These are phyloP conservation scores for Cyclina sinensis DNA, from an alignment of 1,140 invertebrate species.

Conservation along the genomic window DNA sequence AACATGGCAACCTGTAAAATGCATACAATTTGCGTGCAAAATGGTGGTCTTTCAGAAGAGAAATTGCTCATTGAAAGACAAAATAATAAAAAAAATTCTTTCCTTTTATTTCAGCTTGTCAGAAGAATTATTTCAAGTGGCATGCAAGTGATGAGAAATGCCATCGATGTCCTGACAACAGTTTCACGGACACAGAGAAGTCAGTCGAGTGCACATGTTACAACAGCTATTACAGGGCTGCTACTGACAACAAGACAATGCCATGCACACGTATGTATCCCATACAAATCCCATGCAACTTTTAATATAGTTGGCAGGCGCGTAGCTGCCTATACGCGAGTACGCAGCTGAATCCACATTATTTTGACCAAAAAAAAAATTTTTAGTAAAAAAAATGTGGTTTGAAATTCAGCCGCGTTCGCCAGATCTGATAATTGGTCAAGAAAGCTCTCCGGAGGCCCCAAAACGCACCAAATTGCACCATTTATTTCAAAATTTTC, in stretches of 20 bases:
- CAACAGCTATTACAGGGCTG: constrained; percentile 93
- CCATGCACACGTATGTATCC: constrained; percentile 94
- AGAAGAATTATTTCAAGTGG: constrained; percentile 90
- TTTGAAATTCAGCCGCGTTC: too few relatives aligned
- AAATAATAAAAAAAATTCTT: not conserved
- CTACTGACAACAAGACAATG: constrained; percentile 94
- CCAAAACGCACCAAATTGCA: too few relatives aligned
- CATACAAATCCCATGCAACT: too few relatives aligned
- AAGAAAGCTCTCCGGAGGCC: too few relatives aligned
- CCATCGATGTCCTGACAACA: constrained; percentile 94
- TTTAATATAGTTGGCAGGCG: too few relatives aligned
- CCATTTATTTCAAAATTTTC: too few relatives aligned
- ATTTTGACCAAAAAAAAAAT: too few relatives aligned
- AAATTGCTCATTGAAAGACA: not conserved
- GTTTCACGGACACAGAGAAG: constrained; percentile 92
- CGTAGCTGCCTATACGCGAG: too few relatives aligned
- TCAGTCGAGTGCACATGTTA: constrained; percentile 96
- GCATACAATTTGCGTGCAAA: not conserved
- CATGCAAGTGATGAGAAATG: constrained; percentile 90
- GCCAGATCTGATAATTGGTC: too few relatives aligned
- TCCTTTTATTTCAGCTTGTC: constrained; percentile 89
- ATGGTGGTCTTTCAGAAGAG: not conserved
- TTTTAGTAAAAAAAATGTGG: too few relatives aligned
- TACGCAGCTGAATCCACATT: too few relatives aligned
- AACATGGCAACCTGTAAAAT: not conserved